These are phyloP conservation scores for Sebastes variabilis DNA, from an alignment of 2,797 vertebrate species.

Conservation along the genomic window DNA sequence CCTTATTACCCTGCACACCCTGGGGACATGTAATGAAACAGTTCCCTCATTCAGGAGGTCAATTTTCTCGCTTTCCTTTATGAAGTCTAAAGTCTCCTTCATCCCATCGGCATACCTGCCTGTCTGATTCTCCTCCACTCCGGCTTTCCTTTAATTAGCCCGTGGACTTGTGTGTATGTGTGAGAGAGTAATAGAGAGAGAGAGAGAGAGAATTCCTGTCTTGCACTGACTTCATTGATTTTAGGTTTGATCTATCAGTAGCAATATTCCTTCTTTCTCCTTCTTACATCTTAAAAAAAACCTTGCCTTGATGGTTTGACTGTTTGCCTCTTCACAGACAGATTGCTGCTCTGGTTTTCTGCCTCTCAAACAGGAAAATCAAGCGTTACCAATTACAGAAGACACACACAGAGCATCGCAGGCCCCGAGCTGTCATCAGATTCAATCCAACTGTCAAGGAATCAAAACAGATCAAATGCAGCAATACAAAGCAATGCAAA, in stretches of 20 bases:
- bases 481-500: constrained; percentile 29
- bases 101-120: constrained; percentile 62
- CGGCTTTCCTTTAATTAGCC: constrained; percentile 65
- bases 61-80: constrained; percentile 74
- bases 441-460: constrained; percentile 66
- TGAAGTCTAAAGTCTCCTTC: constrained; percentile 71
- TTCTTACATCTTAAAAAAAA: constrained; percentile 29
- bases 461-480: constrained; percentile 75
- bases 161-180: constrained; percentile 22
- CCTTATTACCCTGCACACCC: constrained; percentile 73
- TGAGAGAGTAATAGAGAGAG: constrained; percentile 23
- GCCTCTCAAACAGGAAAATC: constrained; percentile 63
- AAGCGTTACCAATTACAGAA: constrained; percentile 71
- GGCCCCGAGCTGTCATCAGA: constrained; percentile 61
- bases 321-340: constrained; percentile 57
- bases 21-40: constrained; percentile 75
- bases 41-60: constrained; percentile 77
- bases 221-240: constrained; percentile 52
- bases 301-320: constrained; percentile 49
- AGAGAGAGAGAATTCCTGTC: constrained; percentile 27
- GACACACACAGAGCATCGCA: constrained; percentile 50
- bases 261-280: constrained; percentile 49
- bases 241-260: constrained; percentile 63
- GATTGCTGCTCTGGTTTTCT: constrained; percentile 58
- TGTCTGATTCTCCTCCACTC: constrained; percentile 47